phyloP scores from a whole-genome alignment of 2,888 invertebrate genomes.

The Trachelus troglodyta region DNA sequence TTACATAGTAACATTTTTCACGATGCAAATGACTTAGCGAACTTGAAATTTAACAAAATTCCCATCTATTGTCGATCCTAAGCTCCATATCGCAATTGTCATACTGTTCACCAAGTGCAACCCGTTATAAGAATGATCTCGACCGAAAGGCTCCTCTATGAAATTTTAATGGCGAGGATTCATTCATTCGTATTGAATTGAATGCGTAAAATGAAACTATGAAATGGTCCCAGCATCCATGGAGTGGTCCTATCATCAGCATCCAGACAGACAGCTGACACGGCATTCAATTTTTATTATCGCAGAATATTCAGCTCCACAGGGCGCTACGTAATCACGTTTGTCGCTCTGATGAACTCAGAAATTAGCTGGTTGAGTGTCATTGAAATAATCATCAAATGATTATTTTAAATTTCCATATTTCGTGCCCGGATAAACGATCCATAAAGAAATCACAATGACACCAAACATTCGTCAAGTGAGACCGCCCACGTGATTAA shows the following conservation, averaged over 20 bases:
- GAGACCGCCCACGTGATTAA: neutral
- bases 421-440: neutral
- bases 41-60: neutral
- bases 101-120: neutral
- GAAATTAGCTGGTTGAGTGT: slow-evolving; percentile 54
- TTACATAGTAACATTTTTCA: neutral
- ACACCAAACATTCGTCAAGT: no score
- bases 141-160: neutral
- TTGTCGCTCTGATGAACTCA: slow-evolving; percentile 50
- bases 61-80: neutral
- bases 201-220: slow-evolving; percentile 11
- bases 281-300: slow-evolving; percentile 50
- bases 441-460: no score
- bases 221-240: slow-evolving; percentile 26
- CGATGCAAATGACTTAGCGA: neutral
- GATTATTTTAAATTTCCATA: neutral
- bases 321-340: slow-evolving; percentile 52
- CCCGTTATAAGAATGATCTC: neutral
- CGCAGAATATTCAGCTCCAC: slow-evolving; percentile 41
- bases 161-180: neutral
- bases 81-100: neutral
- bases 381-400: slow-evolving; percentile 51
- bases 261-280: slow-evolving; percentile 27
- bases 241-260: slow-evolving; percentile 30
- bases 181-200: neutral